Conservation (phyloP, 1,140 invertebrate genomes). For the Trachymyrmex cornetzi region DNA sequence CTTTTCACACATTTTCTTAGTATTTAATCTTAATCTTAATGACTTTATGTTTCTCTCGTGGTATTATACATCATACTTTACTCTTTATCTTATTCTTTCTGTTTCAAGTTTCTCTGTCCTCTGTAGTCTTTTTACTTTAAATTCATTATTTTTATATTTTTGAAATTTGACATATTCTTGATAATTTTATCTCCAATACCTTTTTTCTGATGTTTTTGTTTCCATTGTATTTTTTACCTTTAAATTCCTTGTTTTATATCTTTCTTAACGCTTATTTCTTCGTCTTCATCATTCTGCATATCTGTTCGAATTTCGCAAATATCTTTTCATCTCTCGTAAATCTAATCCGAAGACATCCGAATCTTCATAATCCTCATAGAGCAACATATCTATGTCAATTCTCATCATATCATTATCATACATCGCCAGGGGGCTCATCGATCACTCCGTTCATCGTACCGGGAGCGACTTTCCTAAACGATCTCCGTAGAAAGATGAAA, state of each 20-base stretch:
- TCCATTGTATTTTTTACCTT: neutral
- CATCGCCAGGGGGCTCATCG: slow-evolving; percentile 65
- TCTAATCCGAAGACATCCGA: neutral
- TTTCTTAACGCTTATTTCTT: neutral
- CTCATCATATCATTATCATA: slow-evolving; percentile 72
- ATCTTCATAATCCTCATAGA: slow-evolving; percentile 20
- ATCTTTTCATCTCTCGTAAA: slow-evolving; percentile 15
- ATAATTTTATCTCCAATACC: neutral
- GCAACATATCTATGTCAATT: slow-evolving; percentile 29
- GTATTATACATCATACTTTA: neutral
- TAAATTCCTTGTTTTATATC: neutral
- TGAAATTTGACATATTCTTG: neutral
- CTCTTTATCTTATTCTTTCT: neutral
- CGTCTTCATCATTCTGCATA: neutral
- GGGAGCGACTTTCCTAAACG: slow-evolving; percentile 51
- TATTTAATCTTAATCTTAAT: slow-evolving; percentile 32
- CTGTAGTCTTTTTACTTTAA: neutral
- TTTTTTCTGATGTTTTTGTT: neutral
- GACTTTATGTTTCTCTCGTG: neutral
- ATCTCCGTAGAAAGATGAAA: slow-evolving; percentile 42
- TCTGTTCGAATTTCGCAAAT: neutral
- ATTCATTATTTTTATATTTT: neutral
- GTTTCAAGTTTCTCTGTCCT: neutral
- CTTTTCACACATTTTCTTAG: neutral
- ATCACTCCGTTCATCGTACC: slow-evolving; percentile 59